Base-by-base conservation (phyloP, 2,888 invertebrate genomes). In the Drosophila anomelani region DNA sequence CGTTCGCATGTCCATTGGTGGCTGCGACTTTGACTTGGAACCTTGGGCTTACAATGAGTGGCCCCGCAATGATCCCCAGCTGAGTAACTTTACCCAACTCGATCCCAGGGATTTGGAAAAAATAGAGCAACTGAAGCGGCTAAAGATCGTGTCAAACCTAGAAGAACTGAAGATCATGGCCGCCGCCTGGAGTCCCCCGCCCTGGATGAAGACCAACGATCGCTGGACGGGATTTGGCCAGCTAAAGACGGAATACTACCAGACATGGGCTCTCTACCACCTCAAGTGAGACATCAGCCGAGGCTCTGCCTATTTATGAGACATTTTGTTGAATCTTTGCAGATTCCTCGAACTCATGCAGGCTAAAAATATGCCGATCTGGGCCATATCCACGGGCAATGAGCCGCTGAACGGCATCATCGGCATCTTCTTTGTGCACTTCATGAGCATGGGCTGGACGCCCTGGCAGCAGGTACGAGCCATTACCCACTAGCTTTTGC, bases 311-410 rank as follows among this genome's bases (percentile, higher is more conserved):
- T 46, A 54, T 44, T 36, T 8, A 47, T 46, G 47, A 54, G 36
- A 62, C 4, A 34, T 39, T 54, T 32, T 20, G 1, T 17, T n/a
- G 3, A 3, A 32, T 32, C 12, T 41, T 68, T 76, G 63, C 76
- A 91, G 91, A 85, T 91, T 85, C 93, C 93, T 98, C 62, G 95
- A 97, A 85, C 95, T 94, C 75, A 98, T 98, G 92, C 93, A 94
- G 76, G 94, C 95, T 66, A 92, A 95, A 46, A 95, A 95, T 59
- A 93, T 95, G 73, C 92, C 94, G 38, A 95, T 96, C 82, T 98
- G 98, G 98, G 97, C 95, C 1, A 93, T 98, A 59, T 96, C 98
- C 7, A 96, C 96, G 0, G 97, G 97, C 58, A 98, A 98, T 92
- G 98, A 98, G 92, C 98, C 98, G 1, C 90, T 94, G n/a, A 95